These are phyloP conservation scores for Panagrolaimus sp. DNA, from an alignment of 1,140 invertebrate species.

Conservation along the genomic window DNA sequence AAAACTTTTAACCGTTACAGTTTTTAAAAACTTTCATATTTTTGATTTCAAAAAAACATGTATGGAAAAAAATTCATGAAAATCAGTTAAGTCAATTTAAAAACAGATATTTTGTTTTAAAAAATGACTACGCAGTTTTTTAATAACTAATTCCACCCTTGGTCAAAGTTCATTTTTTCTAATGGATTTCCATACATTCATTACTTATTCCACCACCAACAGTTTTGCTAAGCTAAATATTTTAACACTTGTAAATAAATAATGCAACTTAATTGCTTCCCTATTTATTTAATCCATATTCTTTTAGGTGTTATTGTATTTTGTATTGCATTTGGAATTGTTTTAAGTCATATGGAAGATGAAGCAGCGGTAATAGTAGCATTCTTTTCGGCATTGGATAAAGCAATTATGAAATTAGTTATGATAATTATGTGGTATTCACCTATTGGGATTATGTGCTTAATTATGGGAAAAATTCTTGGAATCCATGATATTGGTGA, in stretches of 20 bases:
- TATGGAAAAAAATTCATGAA: too few relatives aligned
- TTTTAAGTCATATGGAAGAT: constrained; percentile 59
- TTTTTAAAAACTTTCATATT: too few relatives aligned
- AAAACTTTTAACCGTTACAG: too few relatives aligned
- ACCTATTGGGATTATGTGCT: not conserved
- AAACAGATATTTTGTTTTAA: too few relatives aligned
- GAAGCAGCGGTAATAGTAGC: constrained; percentile 60
- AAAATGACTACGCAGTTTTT: too few relatives aligned
- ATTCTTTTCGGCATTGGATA: constrained; percentile 61
- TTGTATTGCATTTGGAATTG: constrained; percentile 62
- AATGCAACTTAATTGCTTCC: not conserved
- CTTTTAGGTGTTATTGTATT: constrained; percentile 61
- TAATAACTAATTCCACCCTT: too few relatives aligned
- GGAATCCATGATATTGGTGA: constrained; percentile 76
- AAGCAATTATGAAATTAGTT: constrained; percentile 59
- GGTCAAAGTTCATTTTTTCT: too few relatives aligned
- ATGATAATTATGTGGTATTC: constrained; percentile 69
- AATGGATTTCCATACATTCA: too few relatives aligned
- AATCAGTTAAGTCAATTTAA: too few relatives aligned
- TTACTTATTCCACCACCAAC: not conserved
- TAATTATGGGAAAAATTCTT: constrained; percentile 68
- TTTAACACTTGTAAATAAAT: not conserved
- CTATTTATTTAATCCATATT: not conserved
- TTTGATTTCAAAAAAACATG: too few relatives aligned
- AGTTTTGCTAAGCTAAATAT: not conserved